A percentile compares a stretch with the other conserved stretches of the same genome.
phyloP scores from a whole-genome alignment of 2,797 vertebrate species.

The Holocentrus rufus region DNA sequence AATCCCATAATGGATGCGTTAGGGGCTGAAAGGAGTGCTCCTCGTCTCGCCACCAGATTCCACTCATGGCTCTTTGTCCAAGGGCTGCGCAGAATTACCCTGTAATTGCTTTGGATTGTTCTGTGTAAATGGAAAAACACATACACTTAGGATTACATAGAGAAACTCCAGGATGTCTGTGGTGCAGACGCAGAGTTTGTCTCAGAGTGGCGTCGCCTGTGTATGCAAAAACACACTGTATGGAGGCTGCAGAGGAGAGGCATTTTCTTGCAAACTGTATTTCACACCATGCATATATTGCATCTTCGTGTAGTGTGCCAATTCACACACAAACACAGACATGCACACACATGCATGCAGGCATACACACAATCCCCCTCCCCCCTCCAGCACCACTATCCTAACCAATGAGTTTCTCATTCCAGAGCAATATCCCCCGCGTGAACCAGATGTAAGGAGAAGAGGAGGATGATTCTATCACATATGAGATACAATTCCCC shows the following conservation, averaged over 20 bases:
- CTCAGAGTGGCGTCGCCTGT: conserved; percentile 15
- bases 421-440: conserved; percentile 62
- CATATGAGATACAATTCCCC: conserved; percentile 73
- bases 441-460: conserved; percentile 66
- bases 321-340: not conserved
- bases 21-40: conserved; percentile 59
- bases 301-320: conserved; percentile 34
- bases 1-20: conserved; percentile 74
- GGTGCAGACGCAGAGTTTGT: conserved; percentile 21
- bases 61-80: conserved; percentile 63
- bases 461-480: conserved; percentile 65
- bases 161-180: conserved; percentile 41
- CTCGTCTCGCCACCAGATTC: conserved; percentile 61
- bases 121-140: conserved; percentile 65
- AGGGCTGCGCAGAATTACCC: conserved; percentile 61
- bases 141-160: conserved; percentile 61
- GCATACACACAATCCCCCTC: conserved; percentile 7
- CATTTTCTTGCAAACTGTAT: conserved; percentile 31
- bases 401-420: conserved; percentile 65
- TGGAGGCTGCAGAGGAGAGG: conserved; percentile 10
- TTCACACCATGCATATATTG: conserved; percentile 24
- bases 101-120: conserved; percentile 71
- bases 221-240: conserved; percentile 14
- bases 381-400: conserved; percentile 12
- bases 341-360: conserved; percentile 18